Evolutionary conservation across 2,888 invertebrate species (phyloP).

Genomic region (Ormyrus pomaceus): DNA sequence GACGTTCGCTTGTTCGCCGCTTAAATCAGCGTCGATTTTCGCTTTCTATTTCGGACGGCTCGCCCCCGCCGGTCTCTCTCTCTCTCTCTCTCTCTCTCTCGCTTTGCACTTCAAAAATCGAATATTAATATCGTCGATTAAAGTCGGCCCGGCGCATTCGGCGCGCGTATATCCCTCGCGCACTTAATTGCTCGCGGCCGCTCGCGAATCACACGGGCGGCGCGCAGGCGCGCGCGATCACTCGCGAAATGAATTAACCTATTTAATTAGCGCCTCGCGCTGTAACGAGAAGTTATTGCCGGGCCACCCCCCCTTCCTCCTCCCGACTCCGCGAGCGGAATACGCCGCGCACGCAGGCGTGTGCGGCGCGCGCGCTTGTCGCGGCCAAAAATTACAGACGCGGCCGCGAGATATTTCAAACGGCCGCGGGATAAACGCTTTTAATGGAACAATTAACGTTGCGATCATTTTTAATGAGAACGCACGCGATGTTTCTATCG

Average conservation of each 20-base stretch:
- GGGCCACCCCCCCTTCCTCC: no score
- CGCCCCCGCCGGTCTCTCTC: background rate
- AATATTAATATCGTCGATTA: conserved; percentile 66
- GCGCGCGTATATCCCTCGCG: background rate
- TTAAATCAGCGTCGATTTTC: conserved; percentile 20
- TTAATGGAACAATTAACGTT: conserved; percentile 57
- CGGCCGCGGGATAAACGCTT: conserved; percentile 50
- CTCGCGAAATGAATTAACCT: conserved; percentile 55
- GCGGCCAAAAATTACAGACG: conserved; percentile 53
- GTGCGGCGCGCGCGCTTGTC: background rate
- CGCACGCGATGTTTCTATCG: conserved; percentile 56
- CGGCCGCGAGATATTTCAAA: conserved; percentile 54
- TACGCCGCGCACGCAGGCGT: conserved; percentile 3
- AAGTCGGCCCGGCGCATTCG: conserved; percentile 59
- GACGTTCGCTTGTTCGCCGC: conserved; percentile 4
- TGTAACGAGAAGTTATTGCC: conserved; percentile 54
- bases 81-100: background rate
- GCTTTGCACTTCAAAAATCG: conserved; percentile 54
- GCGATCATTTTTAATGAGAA: conserved; percentile 58
- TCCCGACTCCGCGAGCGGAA: no score
- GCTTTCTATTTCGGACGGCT: conserved; percentile 17
- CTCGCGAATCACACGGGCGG: conserved; percentile 60
- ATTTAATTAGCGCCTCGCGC: conserved; percentile 57
- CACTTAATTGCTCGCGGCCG: conserved; percentile 60
- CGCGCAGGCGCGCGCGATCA: conserved; percentile 14